Base-by-base conservation (phyloP, 2,797 vertebrate species). In the Diplodus sargus region DNA sequence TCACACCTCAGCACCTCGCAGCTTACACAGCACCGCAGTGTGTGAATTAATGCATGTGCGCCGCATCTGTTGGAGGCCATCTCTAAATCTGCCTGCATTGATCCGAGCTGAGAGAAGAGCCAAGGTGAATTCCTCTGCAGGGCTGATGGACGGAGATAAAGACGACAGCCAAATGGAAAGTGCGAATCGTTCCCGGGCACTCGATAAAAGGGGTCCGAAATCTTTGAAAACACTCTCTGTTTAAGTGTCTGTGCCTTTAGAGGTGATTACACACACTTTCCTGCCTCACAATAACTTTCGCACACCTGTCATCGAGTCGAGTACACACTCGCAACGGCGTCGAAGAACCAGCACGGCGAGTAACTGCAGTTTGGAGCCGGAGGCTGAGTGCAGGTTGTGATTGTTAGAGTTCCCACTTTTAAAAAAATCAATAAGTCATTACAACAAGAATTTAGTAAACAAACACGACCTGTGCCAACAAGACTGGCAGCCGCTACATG, bases 101-200 rank as follows among this genome's bases (percentile, higher is more conserved):
- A 90, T 89, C 78, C 7, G 5, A 49, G 74, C 61, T 1, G 62
- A 67, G 28, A 78, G 60, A 73, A 23, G 67, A 78, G 60, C 67
- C 74, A 61, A 79, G 78, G 84, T 82, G 83, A 85, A 78, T 80
- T 85, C 64, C 73, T 89, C 79, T 2, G 68, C 63, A 34, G 53
- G 76, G 70, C 78, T 42, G 84, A 90, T 82, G 79, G 81, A 74
- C 63, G 18, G 45, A 83, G 83, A 90, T 85, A 84, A 83, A 88
- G 74, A 74, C 16, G 20, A 69, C 72, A 51, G 78, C 78, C 81
- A 78, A 82, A 81, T 64, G 74, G 76, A 85, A 81, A 79, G 82
- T 70, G 77, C n/a, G 30, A 85, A 75, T 73, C 11, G 64, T 51
- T 70, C 51, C 56, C 4, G 16, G 13, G 14, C 51, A 14, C 39